Percentiles rank a stretch among this genome's conserved stretches.
phyloP scores from a whole-genome alignment of 2,113 vertebrate genomes.

The Heterotis niloticus region DNA sequence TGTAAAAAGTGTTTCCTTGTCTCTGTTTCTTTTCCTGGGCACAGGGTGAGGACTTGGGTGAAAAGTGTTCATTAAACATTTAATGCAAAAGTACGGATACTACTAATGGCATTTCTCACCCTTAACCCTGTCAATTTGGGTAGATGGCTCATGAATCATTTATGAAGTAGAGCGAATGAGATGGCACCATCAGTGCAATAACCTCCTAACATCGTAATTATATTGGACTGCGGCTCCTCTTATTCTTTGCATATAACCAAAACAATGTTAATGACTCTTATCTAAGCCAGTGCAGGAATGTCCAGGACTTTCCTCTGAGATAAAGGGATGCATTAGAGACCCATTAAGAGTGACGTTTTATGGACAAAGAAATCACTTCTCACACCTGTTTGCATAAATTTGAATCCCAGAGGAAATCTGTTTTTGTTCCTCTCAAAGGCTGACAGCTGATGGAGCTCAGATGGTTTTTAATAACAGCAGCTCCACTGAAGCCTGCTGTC shows the following conservation, averaged over 20 bases:
- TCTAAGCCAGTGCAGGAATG: conserved; percentile 25
- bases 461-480: neutral
- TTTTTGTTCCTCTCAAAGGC: neutral
- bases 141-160: conserved; percentile 47
- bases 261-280: conserved; percentile 47
- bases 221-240: conserved; percentile 49
- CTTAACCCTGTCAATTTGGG: conserved; percentile 53
- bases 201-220: conserved; percentile 41
- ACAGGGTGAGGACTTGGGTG: conserved; percentile 43
- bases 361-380: neutral
- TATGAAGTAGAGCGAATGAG: conserved; percentile 48
- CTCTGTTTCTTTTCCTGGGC: conserved; percentile 27
- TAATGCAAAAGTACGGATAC: conserved; percentile 58
- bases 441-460: neutral
- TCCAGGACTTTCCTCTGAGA: conserved; percentile 12
- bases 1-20: conserved; percentile 57
- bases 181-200: conserved; percentile 47
- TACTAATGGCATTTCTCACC: conserved; percentile 50
- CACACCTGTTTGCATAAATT: conserved; percentile 9
- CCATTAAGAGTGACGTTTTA: neutral
- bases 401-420: neutral
- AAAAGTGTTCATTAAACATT: conserved; percentile 59
- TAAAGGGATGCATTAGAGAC: neutral
- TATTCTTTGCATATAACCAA: conserved; percentile 35
- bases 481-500: neutral